Evolutionary conservation across 2,113 vertebrate species (phyloP), one percentile per base, ranked within the genome.

Genomic region (Chrysochloris asiatica): DNA sequence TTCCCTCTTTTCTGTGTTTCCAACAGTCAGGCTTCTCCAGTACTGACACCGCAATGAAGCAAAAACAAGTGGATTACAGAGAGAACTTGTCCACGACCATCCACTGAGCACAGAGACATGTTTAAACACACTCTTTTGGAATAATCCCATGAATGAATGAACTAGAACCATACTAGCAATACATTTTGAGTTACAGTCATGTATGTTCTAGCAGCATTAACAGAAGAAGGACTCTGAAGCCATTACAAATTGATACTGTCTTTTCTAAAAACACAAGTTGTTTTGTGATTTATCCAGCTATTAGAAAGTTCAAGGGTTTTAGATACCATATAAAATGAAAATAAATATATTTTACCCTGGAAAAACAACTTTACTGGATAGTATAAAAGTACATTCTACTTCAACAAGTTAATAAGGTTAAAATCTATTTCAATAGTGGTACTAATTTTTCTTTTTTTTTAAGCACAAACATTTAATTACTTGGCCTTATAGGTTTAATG

Each of bases 391-490:
- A n/a, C n/a, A n/a, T n/a, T n/a, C n/a, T n/a, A n/a, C n/a, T n/a
- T n/a, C n/a, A n/a, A n/a, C n/a, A n/a, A n/a, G n/a, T n/a, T n/a
- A n/a, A n/a, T n/a, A n/a, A n/a, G n/a, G n/a, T n/a, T n/a, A n/a
- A n/a, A n/a, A n/a, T n/a, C n/a, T n/a, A n/a, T n/a, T n/a, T n/a
- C n/a, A n/a, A n/a, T n/a, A n/a, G n/a, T n/a, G n/a, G n/a, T n/a
- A n/a, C n/a, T n/a, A n/a, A n/a, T n/a, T n/a, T n/a, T n/a, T n/a
- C n/a, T 56, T 5, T 22, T 56, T 56, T 54, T 56, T 92, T 79
- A 11, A 65, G 56, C 52, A 24, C 87, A 67, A 78, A 92, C 94
- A n/a, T 81, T 50, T 67, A 90, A 72, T 91, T 95, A 45, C 76
- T 8, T 89, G 21, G 6, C 28, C 38, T 95, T 91, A 89, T 89